Evolutionary conservation across 37 sponge, comb jelly and placozoan species (phyloP), one percentile per base, ranked within the genome.

Genomic region (Beroe forskalii): DNA sequence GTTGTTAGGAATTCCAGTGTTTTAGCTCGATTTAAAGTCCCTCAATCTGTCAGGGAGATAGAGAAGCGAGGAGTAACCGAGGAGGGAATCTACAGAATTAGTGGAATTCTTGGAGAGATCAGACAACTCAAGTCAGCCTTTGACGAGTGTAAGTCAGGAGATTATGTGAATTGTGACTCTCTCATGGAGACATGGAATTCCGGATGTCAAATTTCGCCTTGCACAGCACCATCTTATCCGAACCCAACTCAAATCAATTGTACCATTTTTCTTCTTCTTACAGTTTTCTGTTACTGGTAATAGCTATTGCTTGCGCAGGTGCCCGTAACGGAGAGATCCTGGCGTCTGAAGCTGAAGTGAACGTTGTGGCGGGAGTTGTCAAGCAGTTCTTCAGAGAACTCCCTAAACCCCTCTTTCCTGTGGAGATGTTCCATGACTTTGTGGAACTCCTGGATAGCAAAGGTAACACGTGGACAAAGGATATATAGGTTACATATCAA

Each of bases 381-480:
- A 80, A 80, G 55, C 86, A 44, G 55, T 80, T 80, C 86, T 80
- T 80, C 30, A 80, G 86, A 27, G 86, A 80, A 41, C 86, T 80
- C 37, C 86, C 86, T 6, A 44, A 80, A 41, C 86, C 86, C 3
- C 86, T 80, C 43, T 80, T 80, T 43, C 86, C 86, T 0, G 55
- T 44, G 55, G 86, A 80, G 55, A 80, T 80, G 86, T 80, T 33
- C 55, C 4, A 44, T 24, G 86, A 80, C 86, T 80, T 80, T 43
- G 86, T 80, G 25, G 86, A 80, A 37, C 22, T 44, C 14, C 48
- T 80, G 19, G 55, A 80, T 23, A 80, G 55, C 55, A 35, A 41
- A 80, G 86, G 55, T 41, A 17, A 55, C 60, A 55, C 9, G 60
- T 17, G 9, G 60, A 55, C 14, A 17, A 17, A 55, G 9, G n/a